Percentiles rank a stretch among this genome's conserved stretches.
Conservation (phyloP, 2,113 vertebrate species). For the Trinectes maculatus region DNA sequence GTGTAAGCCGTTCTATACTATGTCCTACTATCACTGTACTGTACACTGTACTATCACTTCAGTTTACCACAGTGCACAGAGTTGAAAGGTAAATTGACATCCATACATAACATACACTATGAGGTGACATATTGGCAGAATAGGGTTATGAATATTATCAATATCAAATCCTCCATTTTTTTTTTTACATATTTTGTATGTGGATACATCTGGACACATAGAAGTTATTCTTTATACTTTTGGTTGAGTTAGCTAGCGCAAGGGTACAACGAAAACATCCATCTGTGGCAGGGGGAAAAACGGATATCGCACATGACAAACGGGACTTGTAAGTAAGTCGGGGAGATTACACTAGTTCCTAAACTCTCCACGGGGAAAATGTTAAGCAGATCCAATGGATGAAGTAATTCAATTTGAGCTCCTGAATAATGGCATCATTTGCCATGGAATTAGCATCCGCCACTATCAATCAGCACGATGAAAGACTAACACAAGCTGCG, state of each 20-base stretch:
- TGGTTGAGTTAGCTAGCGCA: not conserved
- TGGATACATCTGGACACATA: too few relatives aligned
- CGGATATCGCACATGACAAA: constrained; percentile 58
- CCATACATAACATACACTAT: constrained; percentile 2
- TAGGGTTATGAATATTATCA: too few relatives aligned
- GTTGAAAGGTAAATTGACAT: too few relatives aligned
- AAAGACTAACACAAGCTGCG: constrained; percentile 54
- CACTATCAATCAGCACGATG: constrained; percentile 67
- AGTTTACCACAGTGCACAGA: not conserved
- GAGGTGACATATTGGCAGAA: constrained; percentile 14
- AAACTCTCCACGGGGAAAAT: constrained; percentile 73
- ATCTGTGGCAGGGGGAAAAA: not conserved
- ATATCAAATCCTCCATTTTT: too few relatives aligned
- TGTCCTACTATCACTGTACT: not conserved
- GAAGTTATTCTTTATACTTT: not conserved
- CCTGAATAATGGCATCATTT: constrained; percentile 79
- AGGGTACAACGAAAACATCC: constrained; percentile 32
- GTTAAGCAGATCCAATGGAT: constrained; percentile 74
- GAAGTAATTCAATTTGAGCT: constrained; percentile 78
- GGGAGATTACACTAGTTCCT: constrained; percentile 72
- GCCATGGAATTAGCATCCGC: constrained; percentile 72
- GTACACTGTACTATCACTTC: not conserved
- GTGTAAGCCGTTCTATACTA: not conserved
- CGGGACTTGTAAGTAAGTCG: constrained; percentile 59
- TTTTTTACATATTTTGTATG: too few relatives aligned